phyloP scores from a whole-genome alignment of 2,888 invertebrate species.

The Epinotia bilunana region DNA sequence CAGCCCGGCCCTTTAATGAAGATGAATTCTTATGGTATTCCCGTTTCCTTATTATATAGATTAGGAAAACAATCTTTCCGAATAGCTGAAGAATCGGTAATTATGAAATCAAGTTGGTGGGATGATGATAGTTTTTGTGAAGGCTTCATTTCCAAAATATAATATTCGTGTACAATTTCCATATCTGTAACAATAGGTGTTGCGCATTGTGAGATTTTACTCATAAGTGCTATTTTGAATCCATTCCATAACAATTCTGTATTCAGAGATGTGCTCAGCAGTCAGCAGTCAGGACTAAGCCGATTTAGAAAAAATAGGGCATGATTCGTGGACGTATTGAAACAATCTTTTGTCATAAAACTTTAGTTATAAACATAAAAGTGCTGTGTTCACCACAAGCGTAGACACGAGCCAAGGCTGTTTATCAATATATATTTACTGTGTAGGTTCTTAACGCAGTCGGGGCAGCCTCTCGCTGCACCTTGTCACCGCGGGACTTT shows the following conservation, averaged over 20 bases:
- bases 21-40: constrained; percentile 11
- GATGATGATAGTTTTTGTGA: background rate
- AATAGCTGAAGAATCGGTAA: background rate
- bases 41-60: constrained; percentile 10
- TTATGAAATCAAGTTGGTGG: background rate
- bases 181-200: background rate
- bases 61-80: background rate
- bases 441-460: constrained; percentile 1
- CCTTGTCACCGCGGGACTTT: constrained; percentile 44
- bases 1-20: constrained; percentile 24
- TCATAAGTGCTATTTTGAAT: background rate
- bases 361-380: constrained; percentile 2
- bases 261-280: background rate
- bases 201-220: background rate
- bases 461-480: constrained; percentile 29
- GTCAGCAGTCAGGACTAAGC: background rate
- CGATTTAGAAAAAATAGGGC: background rate
- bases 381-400: constrained; percentile 5
- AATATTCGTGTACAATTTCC: background rate
- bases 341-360: background rate
- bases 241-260: background rate
- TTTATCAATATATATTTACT: constrained; percentile 27
- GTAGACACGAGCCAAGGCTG: constrained; percentile 24
- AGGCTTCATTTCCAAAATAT: background rate
- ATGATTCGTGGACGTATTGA: background rate